A percentile compares a stretch with the other conserved stretches of the same genome.
phyloP scores from a whole-genome alignment of 1,140 invertebrate genomes.

The Dysdera silvatica region DNA sequence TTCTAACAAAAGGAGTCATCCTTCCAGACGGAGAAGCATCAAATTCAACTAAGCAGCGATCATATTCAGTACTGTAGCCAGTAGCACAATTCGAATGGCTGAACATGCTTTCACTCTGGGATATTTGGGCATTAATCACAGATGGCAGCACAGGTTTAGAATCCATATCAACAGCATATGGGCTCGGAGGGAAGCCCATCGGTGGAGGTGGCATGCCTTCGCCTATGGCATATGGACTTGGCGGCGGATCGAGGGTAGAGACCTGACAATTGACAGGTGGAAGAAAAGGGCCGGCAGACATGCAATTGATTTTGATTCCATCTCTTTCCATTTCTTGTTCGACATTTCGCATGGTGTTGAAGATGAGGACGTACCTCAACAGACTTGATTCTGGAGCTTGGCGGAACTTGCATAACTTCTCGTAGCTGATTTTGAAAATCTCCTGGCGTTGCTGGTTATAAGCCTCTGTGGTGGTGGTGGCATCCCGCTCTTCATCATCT shows the following conservation, averaged over 20 bases:
- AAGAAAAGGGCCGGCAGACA: not conserved
- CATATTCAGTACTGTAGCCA: conserved; percentile 20
- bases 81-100: not conserved
- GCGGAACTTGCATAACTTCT: conserved; percentile 77
- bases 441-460: conserved; percentile 76
- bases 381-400: conserved; percentile 81
- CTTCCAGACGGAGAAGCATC: conserved; percentile 30
- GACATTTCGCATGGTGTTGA: conserved; percentile 82
- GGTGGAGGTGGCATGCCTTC: not conserved
- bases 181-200: not conserved
- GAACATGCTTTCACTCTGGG: not conserved
- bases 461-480: conserved; percentile 43
- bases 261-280: conserved; percentile 2
- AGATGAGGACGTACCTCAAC: conserved; percentile 85
- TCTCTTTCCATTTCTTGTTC: conserved; percentile 84
- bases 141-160: conserved; percentile 1
- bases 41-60: conserved; percentile 32
- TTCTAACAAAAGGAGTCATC: conserved; percentile 35
- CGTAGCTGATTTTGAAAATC: conserved; percentile 85
- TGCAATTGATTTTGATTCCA: conserved; percentile 40
- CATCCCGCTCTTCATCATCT: conserved; percentile 22
- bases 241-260: not conserved
- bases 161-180: not conserved
- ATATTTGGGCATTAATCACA: conserved; percentile 2
- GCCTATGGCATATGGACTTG: not conserved